These are phyloP conservation scores for Pemphredon lugubris DNA, from an alignment of 2,888 invertebrate genomes.

Conservation along the genomic window DNA sequence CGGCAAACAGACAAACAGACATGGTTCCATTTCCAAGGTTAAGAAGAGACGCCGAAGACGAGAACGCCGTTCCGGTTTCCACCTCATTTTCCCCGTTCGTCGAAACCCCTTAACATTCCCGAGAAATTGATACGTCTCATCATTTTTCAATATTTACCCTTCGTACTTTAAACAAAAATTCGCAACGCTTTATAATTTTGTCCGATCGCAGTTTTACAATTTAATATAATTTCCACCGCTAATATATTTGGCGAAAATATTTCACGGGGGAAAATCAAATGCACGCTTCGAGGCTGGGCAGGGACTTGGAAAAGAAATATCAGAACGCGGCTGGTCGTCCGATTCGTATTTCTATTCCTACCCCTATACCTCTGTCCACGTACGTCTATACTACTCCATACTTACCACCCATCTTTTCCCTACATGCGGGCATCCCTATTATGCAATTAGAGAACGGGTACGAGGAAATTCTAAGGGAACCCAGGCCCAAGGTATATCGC, in stretches of 20 bases:
- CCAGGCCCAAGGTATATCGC: slow-evolving; percentile 77
- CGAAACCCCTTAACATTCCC: not conserved
- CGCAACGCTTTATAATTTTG: too few relatives aligned
- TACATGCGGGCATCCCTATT: slow-evolving; percentile 78
- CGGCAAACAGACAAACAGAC: slow-evolving; percentile 73
- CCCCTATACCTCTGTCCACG: slow-evolving; percentile 51
- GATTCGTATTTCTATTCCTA: slow-evolving; percentile 56
- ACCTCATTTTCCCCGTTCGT: slow-evolving; percentile 17
- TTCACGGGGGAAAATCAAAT: too few relatives aligned
- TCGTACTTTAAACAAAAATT: too few relatives aligned
- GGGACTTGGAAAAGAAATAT: not conserved
- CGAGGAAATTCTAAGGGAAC: slow-evolving; percentile 76
- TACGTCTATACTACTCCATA: slow-evolving; percentile 62
- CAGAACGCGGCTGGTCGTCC: slow-evolving; percentile 14
- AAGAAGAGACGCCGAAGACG: slow-evolving; percentile 36
- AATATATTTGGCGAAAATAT: too few relatives aligned
- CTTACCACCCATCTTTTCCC: slow-evolving; percentile 64
- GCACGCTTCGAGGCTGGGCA: too few relatives aligned
- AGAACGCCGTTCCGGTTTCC: slow-evolving; percentile 11
- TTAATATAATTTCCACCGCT: too few relatives aligned
- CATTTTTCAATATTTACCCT: too few relatives aligned
- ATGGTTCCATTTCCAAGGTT: slow-evolving; percentile 59
- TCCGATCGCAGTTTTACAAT: too few relatives aligned
- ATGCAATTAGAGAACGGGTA: slow-evolving; percentile 79
- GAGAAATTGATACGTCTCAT: too few relatives aligned